Base-by-base conservation (phyloP, 2,888 invertebrate species). In the Cosmia trapezina region DNA sequence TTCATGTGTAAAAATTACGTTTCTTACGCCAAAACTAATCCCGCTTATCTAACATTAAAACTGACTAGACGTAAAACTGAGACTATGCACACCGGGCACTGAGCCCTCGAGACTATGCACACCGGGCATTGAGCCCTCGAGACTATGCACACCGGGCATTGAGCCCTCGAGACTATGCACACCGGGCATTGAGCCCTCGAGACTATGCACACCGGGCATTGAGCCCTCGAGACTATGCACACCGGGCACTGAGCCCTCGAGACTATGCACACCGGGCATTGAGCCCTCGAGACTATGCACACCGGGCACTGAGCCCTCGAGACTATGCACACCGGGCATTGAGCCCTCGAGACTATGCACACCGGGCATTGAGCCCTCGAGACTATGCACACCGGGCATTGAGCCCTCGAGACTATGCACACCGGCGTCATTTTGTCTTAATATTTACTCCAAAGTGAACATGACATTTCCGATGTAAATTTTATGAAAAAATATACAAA, bases 401-500 rank as follows among this genome's bases (percentile, higher is more conserved):
- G 19, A 37, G 41, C 60, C 67, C 19, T 19, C 33, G 12, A 60
- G 33, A 51, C n/a, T n/a, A n/a, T n/a, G n/a, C n/a, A n/a, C n/a
- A 61, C 51, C 59, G 5, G 65, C 66, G 69, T 43, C 70, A 75
- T 63, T 88, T 89, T 83, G 90, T 89, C 92, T 82, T 89, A 86
- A 89, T 91, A 89, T 93, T 94, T 93, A 94, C 92, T 91, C 91
- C 88, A 86, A 92, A 91, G 91, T 91, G 86, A 91, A 82, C 86
- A 86, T 89, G 80, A 83, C 67, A 68, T 83, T 75, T 90, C 89
- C 82, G 75, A 87, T 90, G 84, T 86, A 83, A 76, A 87, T 86
- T 89, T 89, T 91, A 93, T 94, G 94, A 93, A 94, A 94, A 93
- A 95, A 95, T 95, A 94, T 95, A 95, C 95, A 95, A 94, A 93